A percentile compares a stretch with the other conserved stretches of the same genome.
These are phyloP conservation scores for Ashinkailepas kermadecensis DNA, from an alignment of 2,888 invertebrate species.

Conservation along the genomic window DNA sequence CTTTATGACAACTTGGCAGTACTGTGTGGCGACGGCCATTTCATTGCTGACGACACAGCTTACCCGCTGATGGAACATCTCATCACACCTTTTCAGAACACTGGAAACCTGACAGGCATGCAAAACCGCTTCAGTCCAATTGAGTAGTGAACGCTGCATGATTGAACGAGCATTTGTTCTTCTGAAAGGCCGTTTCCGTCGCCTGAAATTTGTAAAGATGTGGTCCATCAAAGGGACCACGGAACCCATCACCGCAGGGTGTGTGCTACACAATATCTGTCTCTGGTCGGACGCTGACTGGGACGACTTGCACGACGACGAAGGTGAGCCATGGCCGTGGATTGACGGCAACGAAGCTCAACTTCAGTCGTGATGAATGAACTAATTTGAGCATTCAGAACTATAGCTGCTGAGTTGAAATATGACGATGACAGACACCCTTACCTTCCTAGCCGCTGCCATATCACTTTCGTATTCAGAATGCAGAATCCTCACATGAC, in stretches of 20 bases:
- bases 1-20: not conserved
- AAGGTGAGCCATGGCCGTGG: not conserved
- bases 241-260: not conserved
- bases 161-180: not conserved
- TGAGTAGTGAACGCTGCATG: not conserved
- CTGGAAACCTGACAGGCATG: not conserved
- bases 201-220: not conserved
- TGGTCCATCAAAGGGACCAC: not conserved
- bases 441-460: no score
- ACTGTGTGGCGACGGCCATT: not conserved
- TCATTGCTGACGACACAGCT: not conserved
- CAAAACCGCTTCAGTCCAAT: not conserved
- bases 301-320: not conserved
- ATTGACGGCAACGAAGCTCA: no score
- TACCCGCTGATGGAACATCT: not conserved
- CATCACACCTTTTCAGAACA: not conserved
- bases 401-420: no score
- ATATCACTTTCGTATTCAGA: no score
- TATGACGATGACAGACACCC: no score
- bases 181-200: not conserved
- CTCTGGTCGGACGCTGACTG: not conserved
- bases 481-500: no score
- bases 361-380: no score
- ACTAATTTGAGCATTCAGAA: no score
- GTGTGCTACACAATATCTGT: not conserved